A percentile compares a stretch with the other conserved stretches of the same genome.
Conservation (phyloP, 2,113 vertebrate genomes). For the Apistogramma diplotaenia region DNA sequence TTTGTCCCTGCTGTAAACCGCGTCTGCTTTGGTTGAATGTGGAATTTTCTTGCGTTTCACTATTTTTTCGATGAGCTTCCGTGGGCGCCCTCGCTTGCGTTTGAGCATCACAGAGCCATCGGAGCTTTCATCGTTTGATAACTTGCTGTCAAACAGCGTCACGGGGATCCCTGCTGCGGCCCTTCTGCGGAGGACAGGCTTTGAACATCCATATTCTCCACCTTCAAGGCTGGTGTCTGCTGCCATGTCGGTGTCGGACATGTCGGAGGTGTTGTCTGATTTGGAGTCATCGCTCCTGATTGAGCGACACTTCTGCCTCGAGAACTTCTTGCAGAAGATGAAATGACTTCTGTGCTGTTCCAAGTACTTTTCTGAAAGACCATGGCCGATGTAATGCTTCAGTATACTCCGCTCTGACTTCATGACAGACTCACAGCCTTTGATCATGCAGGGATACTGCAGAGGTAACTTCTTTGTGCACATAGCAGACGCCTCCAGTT, state of each 20-base stretch:
- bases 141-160: conserved; percentile 53
- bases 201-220: conserved; percentile 63
- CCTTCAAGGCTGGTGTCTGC: conserved; percentile 63
- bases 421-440: conserved; percentile 90
- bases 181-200: conserved; percentile 65
- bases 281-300: conserved; percentile 77
- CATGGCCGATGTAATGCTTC: conserved; percentile 93
- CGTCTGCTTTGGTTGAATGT: conserved; percentile 38
- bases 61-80: conserved; percentile 73
- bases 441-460: conserved; percentile 96
- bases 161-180: conserved; percentile 19
- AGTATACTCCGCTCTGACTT: conserved; percentile 90
- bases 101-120: conserved; percentile 68
- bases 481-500: conserved; percentile 85
- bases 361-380: conserved; percentile 90
- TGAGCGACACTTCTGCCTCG: conserved; percentile 71
- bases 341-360: conserved; percentile 89
- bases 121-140: conserved; percentile 60
- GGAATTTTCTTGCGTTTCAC: conserved; percentile 62
- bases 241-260: conserved; percentile 59
- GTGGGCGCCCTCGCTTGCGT: conserved; percentile 80
- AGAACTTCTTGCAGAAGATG: conserved; percentile 87
- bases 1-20: conserved; percentile 41
- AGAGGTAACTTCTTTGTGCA: conserved; percentile 86
- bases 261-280: conserved; percentile 71